These are phyloP conservation scores for Steatornis caripensis DNA, from an alignment of 2,113 vertebrate genomes.

Conservation along the genomic window DNA sequence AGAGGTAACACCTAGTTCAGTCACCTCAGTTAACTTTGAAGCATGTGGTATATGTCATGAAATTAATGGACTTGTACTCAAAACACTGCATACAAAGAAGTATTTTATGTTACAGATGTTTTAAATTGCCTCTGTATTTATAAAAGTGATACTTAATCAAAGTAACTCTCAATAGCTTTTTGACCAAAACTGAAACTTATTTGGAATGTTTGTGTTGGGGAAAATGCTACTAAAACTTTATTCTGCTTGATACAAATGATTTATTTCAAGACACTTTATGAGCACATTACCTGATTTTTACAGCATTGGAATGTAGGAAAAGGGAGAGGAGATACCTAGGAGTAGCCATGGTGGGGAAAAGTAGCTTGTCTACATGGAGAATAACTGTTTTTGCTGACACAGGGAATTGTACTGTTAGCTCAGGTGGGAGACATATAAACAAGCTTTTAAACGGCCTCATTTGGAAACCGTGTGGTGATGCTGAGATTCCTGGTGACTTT, in stretches of 20 bases:
- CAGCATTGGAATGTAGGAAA: not conserved
- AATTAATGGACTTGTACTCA: not conserved
- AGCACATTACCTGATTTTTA: not conserved
- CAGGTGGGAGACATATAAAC: not conserved
- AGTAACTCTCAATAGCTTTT: not conserved
- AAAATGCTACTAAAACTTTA: not conserved
- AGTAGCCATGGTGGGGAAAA: not conserved
- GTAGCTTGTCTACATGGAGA: not conserved
- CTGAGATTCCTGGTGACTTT: not conserved
- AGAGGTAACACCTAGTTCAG: conserved; percentile 17
- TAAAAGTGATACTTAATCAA: not conserved
- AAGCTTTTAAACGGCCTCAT: not conserved
- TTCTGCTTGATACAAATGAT: not conserved
- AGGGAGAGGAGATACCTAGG: not conserved
- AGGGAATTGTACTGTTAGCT: not conserved
- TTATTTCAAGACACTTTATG: not conserved
- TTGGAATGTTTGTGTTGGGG: not conserved
- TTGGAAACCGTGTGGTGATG: not conserved
- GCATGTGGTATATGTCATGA: not conserved
- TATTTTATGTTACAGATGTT: conserved; percentile 25
- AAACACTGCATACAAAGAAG: not conserved
- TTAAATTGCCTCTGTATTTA: conserved; percentile 1
- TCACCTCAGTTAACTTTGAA: conserved; percentile 29
- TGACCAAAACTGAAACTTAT: not conserved
- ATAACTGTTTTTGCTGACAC: not conserved